Evolutionary conservation across 2,113 vertebrate genomes (phyloP), one percentile per base, ranked within the genome.

Genomic region (Scomber scombrus): DNA sequence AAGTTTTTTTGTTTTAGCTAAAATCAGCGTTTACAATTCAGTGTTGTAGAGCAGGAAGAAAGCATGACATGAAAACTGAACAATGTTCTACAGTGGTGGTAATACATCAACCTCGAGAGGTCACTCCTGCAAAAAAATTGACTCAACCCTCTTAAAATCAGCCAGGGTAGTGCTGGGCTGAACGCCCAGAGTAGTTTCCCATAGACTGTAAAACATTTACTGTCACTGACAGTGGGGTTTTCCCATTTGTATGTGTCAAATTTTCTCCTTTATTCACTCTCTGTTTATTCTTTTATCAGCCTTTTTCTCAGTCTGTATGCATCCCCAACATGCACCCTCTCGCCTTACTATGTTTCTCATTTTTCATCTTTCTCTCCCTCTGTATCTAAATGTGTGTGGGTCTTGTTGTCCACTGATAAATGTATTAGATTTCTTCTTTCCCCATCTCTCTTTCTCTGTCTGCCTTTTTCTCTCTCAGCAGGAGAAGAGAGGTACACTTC

Each of bases 151-250:
- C 52, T 58, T 54, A 66, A 49, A 78, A 66, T 74, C 56, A 86
- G 63, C 51, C 21, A 15, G 72, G 78, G 60, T 67, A 71, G 21
- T 40, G 61, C 75, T 80, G 80, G 91, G 85, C 86, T 85, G 29
- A 51, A 69, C 3, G 78, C 84, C 84, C 82, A 82, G 75, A 82
- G 78, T 69, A 71, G 63, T 86, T 90, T 80, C 77, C 69, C 63
- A 84, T 29, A 26, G 26, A 84, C 75, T 83, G 81, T 89, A 75
- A 91, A 85, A 92, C 79, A 86, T 86, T 80, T 74, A 81, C 76
- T 76, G 71, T 82, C 75, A 26, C 79, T 84, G 43, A 87, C 67
- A 61, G 73, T 56, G 45, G 57, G 45, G 45, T 87, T 88, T 81
- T 81, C 70, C 61, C 65, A 81, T 81, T 79, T 80, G 71, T 84